Evolutionary conservation across 2,797 vertebrate species (phyloP), one percentile per base, ranked within the genome.

Genomic region (Xenopus petersii): DNA sequence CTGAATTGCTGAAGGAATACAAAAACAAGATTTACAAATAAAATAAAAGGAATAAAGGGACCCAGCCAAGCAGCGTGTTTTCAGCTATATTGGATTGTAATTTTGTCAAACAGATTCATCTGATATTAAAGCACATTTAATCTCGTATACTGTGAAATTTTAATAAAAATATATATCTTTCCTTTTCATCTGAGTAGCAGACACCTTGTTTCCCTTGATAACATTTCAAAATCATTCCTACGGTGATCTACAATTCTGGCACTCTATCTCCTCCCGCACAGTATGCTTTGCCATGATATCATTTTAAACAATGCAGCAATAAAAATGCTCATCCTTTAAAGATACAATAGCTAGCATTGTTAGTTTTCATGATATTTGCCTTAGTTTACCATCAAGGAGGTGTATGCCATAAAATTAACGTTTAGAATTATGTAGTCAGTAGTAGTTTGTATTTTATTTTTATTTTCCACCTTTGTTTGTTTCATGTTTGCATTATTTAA

Each of bases 1-100:
- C 69, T 60, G 49, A 73, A 73, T 78, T 73, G 65, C 61, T 73
- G 24, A 49, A 69, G 49, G 70, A 70, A 73, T 73, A 73, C 59
- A 26, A 73, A 78, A 73, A 26, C 71, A 68, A 54, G 51, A 11
- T 54, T 42, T 42, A 42, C 36, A 9, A 42, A 42, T 9, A 9
- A 9, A 42, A 42, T 42, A 42, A 42, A 42, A 42, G 36, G 66
- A 69, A 42, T 42, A 42, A 42, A 42, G 5, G 36, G 66, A 69
- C 42, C 54, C 64, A 48, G 66, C 6, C 33, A 12, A 49, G 33
- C 66, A 51, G 33, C 59, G 56, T 59, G n/a, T 67, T 73, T 73
- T 68, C 63, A 73, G 48, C 58, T 55, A 36, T 26, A 42, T 30
- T 58, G 17, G 36, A 60, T 60, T 56, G 11, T 13, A 67, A 56